A percentile compares a stretch with the other conserved stretches of the same genome.
phyloP scores from a whole-genome alignment of 2,113 vertebrate genomes.

The Ceyx cyanopectus region DNA sequence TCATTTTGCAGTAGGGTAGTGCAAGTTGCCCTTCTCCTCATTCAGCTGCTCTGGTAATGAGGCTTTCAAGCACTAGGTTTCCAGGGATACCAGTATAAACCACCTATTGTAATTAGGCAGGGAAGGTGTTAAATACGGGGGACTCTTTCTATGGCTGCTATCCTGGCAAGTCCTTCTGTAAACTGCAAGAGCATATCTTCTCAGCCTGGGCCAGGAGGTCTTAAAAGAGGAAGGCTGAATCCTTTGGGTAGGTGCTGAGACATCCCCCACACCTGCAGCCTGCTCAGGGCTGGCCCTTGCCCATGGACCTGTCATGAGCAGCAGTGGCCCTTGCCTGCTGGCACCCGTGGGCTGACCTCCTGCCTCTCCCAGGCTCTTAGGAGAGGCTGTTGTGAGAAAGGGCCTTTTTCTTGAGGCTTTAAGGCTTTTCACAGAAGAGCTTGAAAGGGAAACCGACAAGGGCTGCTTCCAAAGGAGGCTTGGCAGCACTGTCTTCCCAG shows the following conservation, averaged over 20 bases:
- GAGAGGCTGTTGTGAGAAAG: constrained; percentile 18
- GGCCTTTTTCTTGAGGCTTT: background rate
- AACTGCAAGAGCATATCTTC: background rate
- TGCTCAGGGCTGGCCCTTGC: background rate
- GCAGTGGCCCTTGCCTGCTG: background rate
- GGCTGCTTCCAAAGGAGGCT: constrained; percentile 19
- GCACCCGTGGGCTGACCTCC: background rate
- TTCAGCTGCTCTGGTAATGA: background rate
- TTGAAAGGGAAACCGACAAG: constrained; percentile 41
- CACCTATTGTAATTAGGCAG: background rate
- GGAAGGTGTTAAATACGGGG: background rate
- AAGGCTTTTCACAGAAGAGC: constrained; percentile 29
- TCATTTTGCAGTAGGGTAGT: background rate
- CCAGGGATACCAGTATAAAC: background rate
- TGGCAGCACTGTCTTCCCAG: constrained; percentile 34
- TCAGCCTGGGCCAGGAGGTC: fast-evolving
- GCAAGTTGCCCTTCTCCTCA: fast-evolving
- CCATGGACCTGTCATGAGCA: no score
- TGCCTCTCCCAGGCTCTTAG: background rate
- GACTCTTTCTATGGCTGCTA: background rate
- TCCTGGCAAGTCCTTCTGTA: background rate
- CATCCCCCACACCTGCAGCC: fast-evolving
- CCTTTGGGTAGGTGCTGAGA: background rate
- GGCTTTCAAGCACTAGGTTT: background rate
- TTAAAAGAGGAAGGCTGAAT: background rate